Evolutionary conservation across 2,888 invertebrate genomes (phyloP), one percentile per base, ranked within the genome.

Genomic region (Seladonia tumulorum): DNA sequence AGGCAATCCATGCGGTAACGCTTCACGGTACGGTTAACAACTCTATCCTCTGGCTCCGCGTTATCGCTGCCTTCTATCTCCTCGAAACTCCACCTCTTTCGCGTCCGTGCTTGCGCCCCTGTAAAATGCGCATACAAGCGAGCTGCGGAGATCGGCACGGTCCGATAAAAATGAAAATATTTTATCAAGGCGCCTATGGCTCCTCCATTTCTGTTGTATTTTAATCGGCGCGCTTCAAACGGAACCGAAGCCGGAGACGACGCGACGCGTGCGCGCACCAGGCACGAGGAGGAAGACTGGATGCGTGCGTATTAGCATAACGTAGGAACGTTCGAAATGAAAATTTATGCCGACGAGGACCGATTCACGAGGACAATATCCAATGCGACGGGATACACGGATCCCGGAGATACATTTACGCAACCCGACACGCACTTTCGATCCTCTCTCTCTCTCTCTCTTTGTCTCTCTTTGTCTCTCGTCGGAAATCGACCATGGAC

Each of bases 1-100:
- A 47, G 49, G 60, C 73, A 25, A 77, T 60, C 76, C 66, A 71
- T 57, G 49, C 68, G 22, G 70, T 71, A 85, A 87, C 88, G 87
- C 88, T 90, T 90, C 87, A 87, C 85, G 86, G 77, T 83, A 85
- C 83, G 86, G 66, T 90, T 87, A 87, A 85, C 90, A 85, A 72
- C 83, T 86, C 81, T 85, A 86, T 86, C 76, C 86, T 76, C 86
- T 57, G 45, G 72, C 81, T 45, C 63, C 66, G 63, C 45, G 70
- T 79, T 81, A 79, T 85, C 85, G 79, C n/a, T 42, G 49, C 39
- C 75, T 71, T 78, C 72, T 53, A 78, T 83, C 85, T 66, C 57
- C 79, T 57, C 45, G 75, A 47, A 72, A 72, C 75, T 84, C 80
- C 85, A 68, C 70, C 85, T 80, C 79, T 84, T 73, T 84, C 84